These are phyloP conservation scores for Montipora capitata DNA, from an alignment of 92 coral and sea anemone species.

Conservation along the genomic window DNA sequence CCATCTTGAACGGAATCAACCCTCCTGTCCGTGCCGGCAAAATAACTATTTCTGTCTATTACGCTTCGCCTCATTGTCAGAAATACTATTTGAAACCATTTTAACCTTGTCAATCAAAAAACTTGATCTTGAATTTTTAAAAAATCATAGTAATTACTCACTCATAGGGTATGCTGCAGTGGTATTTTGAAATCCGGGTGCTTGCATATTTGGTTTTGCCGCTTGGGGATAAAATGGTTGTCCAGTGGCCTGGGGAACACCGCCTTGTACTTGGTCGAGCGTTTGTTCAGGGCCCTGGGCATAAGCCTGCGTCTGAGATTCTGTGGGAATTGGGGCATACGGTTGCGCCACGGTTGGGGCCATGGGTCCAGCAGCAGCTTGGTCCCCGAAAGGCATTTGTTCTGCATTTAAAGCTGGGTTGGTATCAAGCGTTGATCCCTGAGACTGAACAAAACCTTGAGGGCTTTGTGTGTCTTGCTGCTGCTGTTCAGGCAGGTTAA, in stretches of 20 bases:
- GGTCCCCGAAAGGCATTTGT: conserved; percentile 38
- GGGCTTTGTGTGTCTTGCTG: conserved; percentile 32
- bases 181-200: conserved; percentile 29
- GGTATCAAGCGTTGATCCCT: conserved; percentile 10
- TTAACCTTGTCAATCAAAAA: too few relatives aligned
- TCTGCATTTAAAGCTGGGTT: conserved; percentile 15
- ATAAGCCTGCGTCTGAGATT: conserved; percentile 28
- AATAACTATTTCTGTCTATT: too few relatives aligned
- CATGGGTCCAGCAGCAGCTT: conserved; percentile 20
- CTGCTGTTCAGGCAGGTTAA: conserved; percentile 23
- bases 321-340: conserved; percentile 22
- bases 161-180: conserved; percentile 53
- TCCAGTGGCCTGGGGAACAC: conserved; percentile 34
- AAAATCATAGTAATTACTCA: not conserved
- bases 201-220: conserved; percentile 45
- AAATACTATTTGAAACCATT: too few relatives aligned
- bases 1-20: too few relatives aligned
- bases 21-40: too few relatives aligned
- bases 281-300: conserved; percentile 50
- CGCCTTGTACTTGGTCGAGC: conserved; percentile 45
- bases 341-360: conserved; percentile 30
- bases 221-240: conserved; percentile 52
- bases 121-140: not conserved
- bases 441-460: conserved; percentile 53
- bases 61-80: too few relatives aligned